Evolutionary conservation across 2,113 vertebrate species (phyloP), one percentile per base, ranked within the genome.

Genomic region (Chamaetylas fuelleborni): DNA sequence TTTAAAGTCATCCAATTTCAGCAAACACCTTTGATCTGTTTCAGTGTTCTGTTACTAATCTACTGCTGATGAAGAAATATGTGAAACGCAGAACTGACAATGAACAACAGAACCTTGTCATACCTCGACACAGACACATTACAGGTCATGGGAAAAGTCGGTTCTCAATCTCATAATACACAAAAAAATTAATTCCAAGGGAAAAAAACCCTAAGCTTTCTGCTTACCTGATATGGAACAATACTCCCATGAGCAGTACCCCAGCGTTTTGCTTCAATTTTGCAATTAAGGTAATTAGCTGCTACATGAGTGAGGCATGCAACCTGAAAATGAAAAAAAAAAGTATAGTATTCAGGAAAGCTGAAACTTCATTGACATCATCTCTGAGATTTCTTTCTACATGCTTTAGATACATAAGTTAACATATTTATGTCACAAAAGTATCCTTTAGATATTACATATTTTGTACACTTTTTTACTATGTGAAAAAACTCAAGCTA

Each of bases 191-290:
- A 76, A 92, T 54, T 88, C 33, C 12, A 84, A 56, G 11, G 87
- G 53, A 4, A 73, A 70, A 70, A 57, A 31, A 0, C 3, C 4
- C 45, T 23, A 61, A 42, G 15, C 8, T 77, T 61, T 90, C 72
- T 53, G 50, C 97, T 95, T 97, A 99, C 98, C 98, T 99, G 98
- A 87, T 99, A 99, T 3, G 99, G 99, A 90, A 99, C 98, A 90
- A 99, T 98, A 92, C 98, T 99, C 64, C 98, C 98, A 36, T 99
- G 99, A 61, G 98, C 99, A 24, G 98, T 98, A 62, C 98, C 98
- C 98, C 98, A 99, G 38, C 98, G 97, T 70, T 96, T 97, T 12
- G 97, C 97, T 96, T 99, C 98, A 47, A 97, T 95, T 90, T 97
- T 97, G 69, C 90, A 96, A 56, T 98, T 99, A 74, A 99, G 98